phyloP scores from a whole-genome alignment of 2,113 vertebrate species.

The Onychorhynchus coronatus region DNA sequence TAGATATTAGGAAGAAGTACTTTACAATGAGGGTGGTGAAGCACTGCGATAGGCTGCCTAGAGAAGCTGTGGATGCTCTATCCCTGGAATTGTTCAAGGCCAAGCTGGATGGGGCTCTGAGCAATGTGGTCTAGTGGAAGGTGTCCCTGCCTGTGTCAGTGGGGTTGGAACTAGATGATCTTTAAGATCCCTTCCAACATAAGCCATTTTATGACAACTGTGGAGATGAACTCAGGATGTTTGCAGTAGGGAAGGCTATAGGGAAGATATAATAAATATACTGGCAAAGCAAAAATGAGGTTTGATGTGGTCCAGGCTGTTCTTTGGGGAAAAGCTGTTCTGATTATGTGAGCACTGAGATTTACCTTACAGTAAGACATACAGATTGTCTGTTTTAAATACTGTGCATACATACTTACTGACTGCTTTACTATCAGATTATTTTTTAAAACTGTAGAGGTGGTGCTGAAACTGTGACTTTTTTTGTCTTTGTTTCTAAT shows the following conservation, averaged over 20 bases:
- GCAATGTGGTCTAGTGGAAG: background rate
- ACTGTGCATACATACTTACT: background rate
- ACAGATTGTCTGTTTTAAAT: background rate
- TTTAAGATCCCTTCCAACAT: background rate
- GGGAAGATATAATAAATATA: background rate
- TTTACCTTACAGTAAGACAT: background rate
- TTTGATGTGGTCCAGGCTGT: background rate
- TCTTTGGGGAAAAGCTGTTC: background rate
- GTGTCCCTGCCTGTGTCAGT: background rate
- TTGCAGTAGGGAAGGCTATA: background rate
- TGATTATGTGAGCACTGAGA: background rate
- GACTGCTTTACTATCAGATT: background rate
- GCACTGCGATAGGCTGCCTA: background rate
- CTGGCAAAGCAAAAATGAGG: background rate
- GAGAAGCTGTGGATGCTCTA: background rate
- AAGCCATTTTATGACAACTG: background rate
- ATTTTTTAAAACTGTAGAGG: background rate
- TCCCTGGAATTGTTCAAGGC: background rate
- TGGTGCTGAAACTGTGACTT: background rate
- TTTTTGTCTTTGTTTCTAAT: background rate
- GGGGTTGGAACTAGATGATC: background rate
- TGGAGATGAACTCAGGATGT: background rate
- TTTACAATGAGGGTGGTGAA: background rate
- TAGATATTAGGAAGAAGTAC: background rate
- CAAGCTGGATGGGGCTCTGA: background rate